Evolutionary conservation across 2,888 invertebrate species (phyloP), one percentile per base, ranked within the genome.

Genomic region (Athripsodes cinereus): DNA sequence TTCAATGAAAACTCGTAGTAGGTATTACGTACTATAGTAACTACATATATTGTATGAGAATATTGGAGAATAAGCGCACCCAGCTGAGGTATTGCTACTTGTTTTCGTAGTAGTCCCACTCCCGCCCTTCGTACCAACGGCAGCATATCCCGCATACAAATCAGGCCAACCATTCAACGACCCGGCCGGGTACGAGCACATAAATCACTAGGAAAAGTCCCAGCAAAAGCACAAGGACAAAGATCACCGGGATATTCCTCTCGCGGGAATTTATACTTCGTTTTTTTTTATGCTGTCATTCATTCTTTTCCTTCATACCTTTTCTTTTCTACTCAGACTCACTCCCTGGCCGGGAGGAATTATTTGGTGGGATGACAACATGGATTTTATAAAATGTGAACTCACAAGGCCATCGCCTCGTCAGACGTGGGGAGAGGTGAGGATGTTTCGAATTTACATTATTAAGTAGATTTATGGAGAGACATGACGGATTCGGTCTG

Each of bases 171-270:
- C 49, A 55, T 55, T 55, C 55, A 55, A 47, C 21, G 55, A 22
- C 22, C 22, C 13, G 13, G 50, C 16, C 50, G 56, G 56, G n/a
- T 46, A 50, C 21, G 26, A 40, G 26, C 35, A 49, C 40, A 56
- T 56, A 56, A 56, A 56, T 56, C 56, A 56, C 52, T 22, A 19
- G n/a, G n/a, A 47, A 26, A 10, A 35, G 21, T 13, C 46, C 44
- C 19, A 18, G 16, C 56, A 34, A 40, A 40, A 22, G 22, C 13
- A 22, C 31, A 19, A 10, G 48, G 54, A 26, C 48, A 26, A 47
- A 47, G 54, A 31, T 35, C 48, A 22, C 19, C 26, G 22, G 50
- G 22, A 50, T 26, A 50, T 22, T 50, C 11, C 50, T 22, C 34
- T 40, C 53, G 22, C 16, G 53, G 53, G 53, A 46, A 53, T 44